Evolutionary conservation across 2,797 vertebrate species (phyloP), one percentile per base, ranked within the genome.

Genomic region (Fistularia commersonii): DNA sequence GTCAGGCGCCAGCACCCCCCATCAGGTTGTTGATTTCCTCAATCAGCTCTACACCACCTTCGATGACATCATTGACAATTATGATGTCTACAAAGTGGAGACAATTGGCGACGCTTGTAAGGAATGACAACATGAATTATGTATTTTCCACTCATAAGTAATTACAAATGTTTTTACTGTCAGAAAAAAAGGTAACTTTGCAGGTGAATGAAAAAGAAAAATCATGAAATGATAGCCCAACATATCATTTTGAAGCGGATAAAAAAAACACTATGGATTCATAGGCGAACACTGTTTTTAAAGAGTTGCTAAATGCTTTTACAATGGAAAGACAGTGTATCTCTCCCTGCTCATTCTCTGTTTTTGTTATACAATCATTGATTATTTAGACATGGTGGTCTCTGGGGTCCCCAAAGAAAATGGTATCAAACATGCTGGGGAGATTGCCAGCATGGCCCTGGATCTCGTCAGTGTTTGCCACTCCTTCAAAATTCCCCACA

Each of bases 21-120:
- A 91, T 64, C 86, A 91, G 76, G 89, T 91, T 0, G 90, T 91
- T n/a, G 57, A 91, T 67, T 91, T 93, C 57, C 90, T 92, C 11
- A 92, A 92, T 70, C 85, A 91, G 69, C 86, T 92, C 11, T 91
- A 92, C 77, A 91, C 90, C 57, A 87, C 82, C 23, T 92, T 93
- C 14, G 90, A 92, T 47, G 88, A 90, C 66, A 92, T 92, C 35
- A 92, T 90, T 54, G 90, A 91, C 74, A 91, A 86, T 69, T 90
- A 91, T 1, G 90, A 91, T 0, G 88, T 93, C 42, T 91, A 92
- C 76, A 92, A 91, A 77, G 90, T 93, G 64, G 89, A 90, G 65
- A 93, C 90, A 7, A 91, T 92, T 35, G 90, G 90, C 8, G 90
- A 92, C 69, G 90, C 90, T 14, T 92, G 90, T 91, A 61, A 81